A percentile compares a stretch with the other conserved stretches of the same genome.
These are phyloP conservation scores for Amphipoea oculea DNA, from an alignment of 2,888 invertebrate genomes.

Conservation along the genomic window DNA sequence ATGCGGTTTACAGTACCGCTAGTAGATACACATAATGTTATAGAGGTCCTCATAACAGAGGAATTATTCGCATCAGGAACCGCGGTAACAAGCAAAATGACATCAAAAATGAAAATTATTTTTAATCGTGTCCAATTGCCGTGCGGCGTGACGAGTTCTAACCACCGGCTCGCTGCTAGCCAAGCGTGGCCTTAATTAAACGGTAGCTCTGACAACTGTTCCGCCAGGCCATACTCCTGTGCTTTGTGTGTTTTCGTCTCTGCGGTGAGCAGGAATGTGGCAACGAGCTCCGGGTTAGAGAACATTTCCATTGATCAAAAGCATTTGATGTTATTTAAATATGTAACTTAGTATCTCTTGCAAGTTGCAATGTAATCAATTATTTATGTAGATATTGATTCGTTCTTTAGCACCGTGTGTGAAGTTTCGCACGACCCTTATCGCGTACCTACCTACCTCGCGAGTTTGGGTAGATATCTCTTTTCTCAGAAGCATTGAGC, in stretches of 20 bases:
- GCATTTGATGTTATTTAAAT: not conserved
- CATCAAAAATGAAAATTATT: slow-evolving; percentile 90
- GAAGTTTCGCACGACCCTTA: slow-evolving; percentile 5
- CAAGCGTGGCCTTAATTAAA: slow-evolving; percentile 88
- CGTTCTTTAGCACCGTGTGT: slow-evolving; percentile 11
- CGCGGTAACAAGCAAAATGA: slow-evolving; percentile 86
- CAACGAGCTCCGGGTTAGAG: not conserved
- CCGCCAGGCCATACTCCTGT: slow-evolving; percentile 57
- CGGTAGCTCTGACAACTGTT: slow-evolving; percentile 76
- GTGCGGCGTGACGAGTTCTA: slow-evolving; percentile 78
- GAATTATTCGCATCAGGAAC: slow-evolving; percentile 86
- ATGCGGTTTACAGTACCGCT: slow-evolving; percentile 46
- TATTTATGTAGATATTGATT: slow-evolving; percentile 13
- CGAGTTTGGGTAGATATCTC: not conserved
- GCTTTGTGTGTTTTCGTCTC: slow-evolving; percentile 46
- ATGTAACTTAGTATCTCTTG: not conserved
- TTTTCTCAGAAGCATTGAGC: not conserved
- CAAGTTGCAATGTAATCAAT: not conserved
- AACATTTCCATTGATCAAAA: not conserved
- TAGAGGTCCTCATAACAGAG: slow-evolving; percentile 72
- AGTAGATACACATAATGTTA: slow-evolving; percentile 48
- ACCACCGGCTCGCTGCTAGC: slow-evolving; percentile 79
- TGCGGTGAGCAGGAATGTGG: slow-evolving; percentile 8
- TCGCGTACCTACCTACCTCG: not conserved
- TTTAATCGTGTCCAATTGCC: slow-evolving; percentile 89